Conservation (phyloP, 2,888 invertebrate genomes). For the Hyposoter didymator region DNA sequence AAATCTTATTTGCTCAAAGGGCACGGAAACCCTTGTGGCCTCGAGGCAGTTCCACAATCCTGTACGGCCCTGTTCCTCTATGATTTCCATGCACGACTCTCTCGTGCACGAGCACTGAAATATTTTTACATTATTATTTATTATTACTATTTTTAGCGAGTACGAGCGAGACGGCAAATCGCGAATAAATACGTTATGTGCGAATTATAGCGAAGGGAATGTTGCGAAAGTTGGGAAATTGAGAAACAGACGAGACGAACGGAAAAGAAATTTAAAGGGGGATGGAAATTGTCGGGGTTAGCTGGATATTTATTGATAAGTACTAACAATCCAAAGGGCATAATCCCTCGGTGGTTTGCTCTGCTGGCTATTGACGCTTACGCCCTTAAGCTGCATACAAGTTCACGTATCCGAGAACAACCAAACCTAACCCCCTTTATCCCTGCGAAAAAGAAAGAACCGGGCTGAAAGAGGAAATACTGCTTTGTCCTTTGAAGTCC, state of each 20-base stretch:
- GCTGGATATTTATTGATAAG: constrained; percentile 35
- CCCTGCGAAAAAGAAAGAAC: constrained; percentile 59
- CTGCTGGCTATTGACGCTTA: neutral
- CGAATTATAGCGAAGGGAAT: constrained; percentile 45
- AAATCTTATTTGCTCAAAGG: constrained; percentile 80
- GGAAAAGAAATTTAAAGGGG: constrained; percentile 32
- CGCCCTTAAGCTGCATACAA: constrained; percentile 7
- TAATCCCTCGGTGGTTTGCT: constrained; percentile 52
- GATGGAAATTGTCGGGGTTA: constrained; percentile 33
- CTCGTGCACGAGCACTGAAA: neutral
- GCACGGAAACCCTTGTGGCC: constrained; percentile 63
- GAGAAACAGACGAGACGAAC: constrained; percentile 23
- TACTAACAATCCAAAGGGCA: neutral
- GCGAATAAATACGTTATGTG: constrained; percentile 82
- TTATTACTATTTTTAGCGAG: neutral
- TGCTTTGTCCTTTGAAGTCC: constrained; percentile 70
- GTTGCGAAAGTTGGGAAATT: constrained; percentile 37
- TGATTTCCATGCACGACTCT: constrained; percentile 57
- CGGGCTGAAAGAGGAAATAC: neutral
- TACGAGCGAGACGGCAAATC: constrained; percentile 73
- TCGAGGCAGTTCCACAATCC: constrained; percentile 51
- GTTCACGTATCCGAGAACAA: neutral
- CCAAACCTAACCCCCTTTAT: constrained; percentile 54
- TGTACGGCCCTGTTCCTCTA: constrained; percentile 31
- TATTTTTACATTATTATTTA: constrained; percentile 8